Evolutionary conservation across 2,888 invertebrate genomes (phyloP).

Genomic region (Ophion costatus): DNA sequence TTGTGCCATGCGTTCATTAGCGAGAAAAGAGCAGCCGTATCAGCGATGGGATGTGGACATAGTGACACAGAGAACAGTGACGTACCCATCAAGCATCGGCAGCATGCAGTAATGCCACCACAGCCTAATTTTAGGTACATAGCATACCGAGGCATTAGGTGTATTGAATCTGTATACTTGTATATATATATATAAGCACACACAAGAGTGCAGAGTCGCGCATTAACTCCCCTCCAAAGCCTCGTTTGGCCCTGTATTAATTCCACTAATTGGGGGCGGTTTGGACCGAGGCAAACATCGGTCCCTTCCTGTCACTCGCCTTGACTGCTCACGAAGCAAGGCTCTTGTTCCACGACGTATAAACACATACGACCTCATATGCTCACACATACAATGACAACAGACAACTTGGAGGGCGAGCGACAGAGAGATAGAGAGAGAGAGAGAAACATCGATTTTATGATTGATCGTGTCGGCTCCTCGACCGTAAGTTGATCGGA

Average conservation of each 20-base stretch:
- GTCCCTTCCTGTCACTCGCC: constrained; percentile 69
- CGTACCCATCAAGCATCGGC: constrained; percentile 24
- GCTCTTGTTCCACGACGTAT: constrained; percentile 55
- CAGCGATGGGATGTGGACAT: constrained; percentile 69
- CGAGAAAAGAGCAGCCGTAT: constrained; percentile 79
- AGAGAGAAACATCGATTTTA: constrained; percentile 73
- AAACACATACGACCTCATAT: constrained; percentile 32
- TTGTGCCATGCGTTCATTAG: constrained; percentile 76
- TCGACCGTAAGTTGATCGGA: constrained; percentile 54
- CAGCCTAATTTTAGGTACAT: constrained; percentile 12
- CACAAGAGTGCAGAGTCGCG: constrained; percentile 66
- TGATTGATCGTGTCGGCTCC: constrained; percentile 72
- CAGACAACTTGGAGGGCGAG: constrained; percentile 57
- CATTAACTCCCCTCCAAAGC: constrained; percentile 80
- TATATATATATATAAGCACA: constrained; percentile 61
- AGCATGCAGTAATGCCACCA: constrained; percentile 31
- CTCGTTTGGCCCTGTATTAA: constrained; percentile 78
- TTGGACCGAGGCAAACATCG: constrained; percentile 80
- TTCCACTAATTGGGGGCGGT: constrained; percentile 82
- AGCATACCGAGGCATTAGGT: constrained; percentile 16
- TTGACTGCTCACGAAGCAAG: constrained; percentile 60
- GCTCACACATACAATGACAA: constrained; percentile 19
- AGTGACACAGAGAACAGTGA: constrained; percentile 12
- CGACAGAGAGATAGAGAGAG: constrained; percentile 31
- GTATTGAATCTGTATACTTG: constrained; percentile 66